Conservation (phyloP, 2,113 vertebrate species). For the Eulacestoma nigropectus region DNA sequence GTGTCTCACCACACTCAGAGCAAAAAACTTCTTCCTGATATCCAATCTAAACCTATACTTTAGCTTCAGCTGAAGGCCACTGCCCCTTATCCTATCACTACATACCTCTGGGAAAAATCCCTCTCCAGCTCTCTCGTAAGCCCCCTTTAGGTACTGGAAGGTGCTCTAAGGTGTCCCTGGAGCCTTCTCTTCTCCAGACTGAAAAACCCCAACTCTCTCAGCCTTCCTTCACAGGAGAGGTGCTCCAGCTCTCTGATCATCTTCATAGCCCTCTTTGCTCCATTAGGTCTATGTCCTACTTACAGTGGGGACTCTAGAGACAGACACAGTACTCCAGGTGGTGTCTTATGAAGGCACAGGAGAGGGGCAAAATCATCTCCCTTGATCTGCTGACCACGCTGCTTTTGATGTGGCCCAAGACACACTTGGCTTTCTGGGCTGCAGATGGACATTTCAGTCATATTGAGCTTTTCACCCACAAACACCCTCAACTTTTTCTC, state of each 20-base stretch:
- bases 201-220: neutral
- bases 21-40: neutral
- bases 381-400: neutral
- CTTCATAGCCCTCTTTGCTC: neutral
- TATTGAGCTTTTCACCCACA: neutral
- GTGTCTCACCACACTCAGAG: neutral
- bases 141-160: neutral
- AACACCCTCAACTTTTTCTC: neutral
- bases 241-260: neutral
- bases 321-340: accelerated
- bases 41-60: neutral
- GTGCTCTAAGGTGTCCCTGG: neutral
- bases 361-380: neutral
- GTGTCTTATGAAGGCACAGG: neutral
- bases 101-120: neutral
- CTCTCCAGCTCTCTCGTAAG: neutral
- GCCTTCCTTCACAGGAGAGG: neutral
- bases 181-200: neutral
- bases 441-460: neutral
- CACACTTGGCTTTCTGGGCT: neutral
- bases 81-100: too few relatives aligned
- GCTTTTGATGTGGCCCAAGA: neutral
- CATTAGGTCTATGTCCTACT: neutral
- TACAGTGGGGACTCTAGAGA: neutral
- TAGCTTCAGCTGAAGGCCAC: neutral